Evolutionary conservation across 2,888 invertebrate species (phyloP), one percentile per base, ranked within the genome.

Genomic region (Kuschelorhynchus macadamiae): DNA sequence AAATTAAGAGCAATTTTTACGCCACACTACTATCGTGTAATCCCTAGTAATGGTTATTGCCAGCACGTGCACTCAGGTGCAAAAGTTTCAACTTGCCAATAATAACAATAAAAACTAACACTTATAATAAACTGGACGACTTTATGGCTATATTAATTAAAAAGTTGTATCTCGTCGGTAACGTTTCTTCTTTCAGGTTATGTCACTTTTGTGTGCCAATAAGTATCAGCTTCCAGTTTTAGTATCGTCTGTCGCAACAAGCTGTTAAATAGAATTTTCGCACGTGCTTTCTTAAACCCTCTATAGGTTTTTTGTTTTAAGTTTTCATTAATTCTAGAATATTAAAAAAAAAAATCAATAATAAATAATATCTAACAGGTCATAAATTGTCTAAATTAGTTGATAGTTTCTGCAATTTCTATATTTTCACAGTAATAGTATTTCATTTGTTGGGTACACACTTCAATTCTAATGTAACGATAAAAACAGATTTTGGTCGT

Each of bases 151-250:
- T 32, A 47, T 50, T 14, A 50, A 32, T 32, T 21, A 50, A 50
- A 50, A 50, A 50, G 21, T 1, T 32, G 5, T 25, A 50, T 32
- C 21, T 30, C 50, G 50, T 11, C 25, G 44, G 18, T 25, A 25
- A 20, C 46, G 46, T 41, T 41, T 21, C 57, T 46, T 57, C 46
- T 57, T 42, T 57, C 32, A 14, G 17, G 30, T 57, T 57, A 57
- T 46, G 46, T 42, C 57, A 44, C 46, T 57, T 57, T 46, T 57
- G 57, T 44, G 41, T 57, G 44, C 33, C n/a, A 57, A 57, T 57
- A 44, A 57, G 11, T 25, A 41, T 25, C 57, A 17, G 57, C 39
- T 55, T 41, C 41, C 44, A 36, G 36, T 36, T 36, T 36, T 36
- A 36, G 11, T 36, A 12, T 9, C 36, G 9, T 36, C 2, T 36